Evolutionary conservation across 2,797 vertebrate species (phyloP).

Genomic region (Mus spretus): DNA sequence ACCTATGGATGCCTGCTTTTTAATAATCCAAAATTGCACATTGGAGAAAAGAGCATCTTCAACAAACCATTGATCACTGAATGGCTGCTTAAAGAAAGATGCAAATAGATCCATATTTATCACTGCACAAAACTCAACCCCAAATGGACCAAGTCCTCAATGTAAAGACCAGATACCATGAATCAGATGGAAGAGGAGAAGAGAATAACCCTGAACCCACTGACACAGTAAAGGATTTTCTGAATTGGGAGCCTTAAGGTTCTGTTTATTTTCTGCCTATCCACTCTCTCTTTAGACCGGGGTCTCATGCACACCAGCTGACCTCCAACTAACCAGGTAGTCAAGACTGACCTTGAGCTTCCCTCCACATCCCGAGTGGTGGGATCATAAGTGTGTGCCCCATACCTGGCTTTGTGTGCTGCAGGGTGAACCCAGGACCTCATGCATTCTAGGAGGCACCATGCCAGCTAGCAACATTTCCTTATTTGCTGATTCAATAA

Average conservation of each 20-base stretch:
- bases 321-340: background rate
- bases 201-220: background rate
- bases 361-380: background rate
- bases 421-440: background rate
- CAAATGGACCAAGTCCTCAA: background rate
- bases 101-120: background rate
- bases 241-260: background rate
- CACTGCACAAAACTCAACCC: background rate
- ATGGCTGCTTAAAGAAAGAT: background rate
- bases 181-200: background rate
- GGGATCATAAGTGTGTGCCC: no score
- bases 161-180: background rate
- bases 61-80: background rate
- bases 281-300: background rate
- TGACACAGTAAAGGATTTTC: background rate
- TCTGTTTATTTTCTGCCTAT: background rate
- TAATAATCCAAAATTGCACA: background rate
- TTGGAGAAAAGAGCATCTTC: background rate
- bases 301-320: background rate
- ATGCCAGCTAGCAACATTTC: background rate
- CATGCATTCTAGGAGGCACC: background rate
- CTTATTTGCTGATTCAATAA: slow-evolving; percentile 28
- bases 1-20: background rate
- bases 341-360: background rate
- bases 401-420: background rate